Conservation (phyloP, 2,797 vertebrate species). For the Scolopax rusticola region DNA sequence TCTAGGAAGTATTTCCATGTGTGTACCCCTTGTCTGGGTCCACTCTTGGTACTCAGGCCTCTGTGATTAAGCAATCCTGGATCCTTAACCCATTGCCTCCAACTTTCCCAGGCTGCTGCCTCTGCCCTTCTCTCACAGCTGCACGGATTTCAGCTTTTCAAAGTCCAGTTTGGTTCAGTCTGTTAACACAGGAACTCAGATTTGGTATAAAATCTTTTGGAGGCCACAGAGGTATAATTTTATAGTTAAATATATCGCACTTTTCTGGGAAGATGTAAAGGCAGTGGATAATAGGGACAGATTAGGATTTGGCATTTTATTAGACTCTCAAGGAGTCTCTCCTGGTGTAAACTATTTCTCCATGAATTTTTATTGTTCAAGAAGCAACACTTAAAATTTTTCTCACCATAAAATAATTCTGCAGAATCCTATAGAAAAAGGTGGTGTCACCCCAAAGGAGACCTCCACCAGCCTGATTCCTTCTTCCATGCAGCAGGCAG, state of each 20-base stretch:
- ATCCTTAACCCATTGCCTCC: background rate
- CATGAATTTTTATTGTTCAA: background rate
- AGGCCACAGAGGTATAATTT: constrained; percentile 4
- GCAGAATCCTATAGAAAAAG: background rate
- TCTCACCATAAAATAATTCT: background rate
- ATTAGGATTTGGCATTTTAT: constrained; percentile 22
- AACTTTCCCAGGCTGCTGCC: background rate
- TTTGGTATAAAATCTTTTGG: background rate
- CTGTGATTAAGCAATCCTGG: background rate
- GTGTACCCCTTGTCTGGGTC: background rate
- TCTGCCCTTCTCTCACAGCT: background rate
- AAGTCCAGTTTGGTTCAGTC: background rate
- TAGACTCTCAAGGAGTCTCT: background rate
- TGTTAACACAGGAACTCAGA: background rate
- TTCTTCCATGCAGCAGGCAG: background rate
- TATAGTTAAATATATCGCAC: background rate
- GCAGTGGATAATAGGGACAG: background rate
- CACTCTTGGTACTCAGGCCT: background rate
- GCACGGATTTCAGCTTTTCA: background rate
- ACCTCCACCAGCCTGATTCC: background rate
- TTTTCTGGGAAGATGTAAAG: constrained; percentile 16
- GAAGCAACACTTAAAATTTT: background rate
- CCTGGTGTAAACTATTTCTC: background rate
- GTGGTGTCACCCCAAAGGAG: background rate
- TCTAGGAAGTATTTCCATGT: constrained; percentile 8